Conservation (phyloP, 2,888 invertebrate genomes). For the Teinopalpus imperialis region DNA sequence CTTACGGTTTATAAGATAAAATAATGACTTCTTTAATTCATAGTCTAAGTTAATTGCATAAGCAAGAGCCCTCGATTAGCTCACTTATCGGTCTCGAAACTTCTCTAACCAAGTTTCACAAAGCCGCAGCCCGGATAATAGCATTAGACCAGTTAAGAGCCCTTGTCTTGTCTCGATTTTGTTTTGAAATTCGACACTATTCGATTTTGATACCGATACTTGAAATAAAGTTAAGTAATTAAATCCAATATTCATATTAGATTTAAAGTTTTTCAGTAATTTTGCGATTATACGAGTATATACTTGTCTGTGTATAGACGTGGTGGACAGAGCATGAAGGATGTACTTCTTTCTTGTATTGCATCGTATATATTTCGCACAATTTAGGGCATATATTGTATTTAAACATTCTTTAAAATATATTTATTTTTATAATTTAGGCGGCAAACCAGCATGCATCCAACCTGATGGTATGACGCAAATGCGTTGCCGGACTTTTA, state of each 20-base stretch:
- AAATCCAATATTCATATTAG: background rate
- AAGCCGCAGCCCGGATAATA: slow-evolving; percentile 51
- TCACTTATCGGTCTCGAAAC: slow-evolving; percentile 63
- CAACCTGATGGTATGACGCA: no score
- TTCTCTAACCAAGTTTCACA: slow-evolving; percentile 56
- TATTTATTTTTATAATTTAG: no score
- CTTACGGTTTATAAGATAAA: background rate
- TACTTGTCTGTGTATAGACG: no score
- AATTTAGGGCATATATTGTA: no score
- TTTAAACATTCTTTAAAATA: no score
- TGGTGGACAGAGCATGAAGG: no score
- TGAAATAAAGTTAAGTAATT: background rate
- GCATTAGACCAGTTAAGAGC: slow-evolving; percentile 51
- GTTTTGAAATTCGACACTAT: slow-evolving; percentile 32
- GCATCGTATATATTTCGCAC: no score
- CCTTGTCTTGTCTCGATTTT: slow-evolving; percentile 55
- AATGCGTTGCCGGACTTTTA: no score
- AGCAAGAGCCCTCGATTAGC: slow-evolving; percentile 47
- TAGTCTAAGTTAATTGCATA: slow-evolving; percentile 37
- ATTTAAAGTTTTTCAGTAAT: no score
- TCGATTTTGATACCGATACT: slow-evolving; percentile 28
- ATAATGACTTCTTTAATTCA: slow-evolving; percentile 6
- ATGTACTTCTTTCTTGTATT: no score
- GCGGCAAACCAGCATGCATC: no score
- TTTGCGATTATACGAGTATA: no score